These are phyloP conservation scores for Trimorus sp. DNA, from an alignment of 2,888 invertebrate species.

Conservation along the genomic window DNA sequence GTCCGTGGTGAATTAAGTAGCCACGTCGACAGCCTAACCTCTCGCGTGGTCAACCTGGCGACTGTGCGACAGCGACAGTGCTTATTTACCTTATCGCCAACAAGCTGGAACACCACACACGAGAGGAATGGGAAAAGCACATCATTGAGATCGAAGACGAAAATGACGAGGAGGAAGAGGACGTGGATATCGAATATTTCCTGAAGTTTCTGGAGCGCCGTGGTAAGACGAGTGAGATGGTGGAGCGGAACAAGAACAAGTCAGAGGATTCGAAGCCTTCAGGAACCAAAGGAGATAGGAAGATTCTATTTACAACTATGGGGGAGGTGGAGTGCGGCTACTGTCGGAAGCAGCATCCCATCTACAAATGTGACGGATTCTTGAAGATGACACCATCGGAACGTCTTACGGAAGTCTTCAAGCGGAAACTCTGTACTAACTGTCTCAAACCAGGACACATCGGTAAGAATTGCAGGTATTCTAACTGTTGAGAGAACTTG, in stretches of 20 bases:
- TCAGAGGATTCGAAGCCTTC: neutral
- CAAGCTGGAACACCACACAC: slow-evolving; percentile 27
- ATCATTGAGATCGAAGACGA: neutral
- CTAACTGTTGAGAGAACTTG: no score
- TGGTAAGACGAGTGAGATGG: neutral
- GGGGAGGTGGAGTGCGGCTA: neutral
- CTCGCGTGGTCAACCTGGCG: no score
- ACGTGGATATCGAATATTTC: neutral
- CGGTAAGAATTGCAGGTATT: neutral
- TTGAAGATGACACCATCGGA: slow-evolving; percentile 5
- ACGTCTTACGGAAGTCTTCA: neutral
- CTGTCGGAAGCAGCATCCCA: slow-evolving; percentile 1
- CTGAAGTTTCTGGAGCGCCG: slow-evolving; percentile 2
- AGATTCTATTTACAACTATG: neutral
- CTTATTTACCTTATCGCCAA: no score
- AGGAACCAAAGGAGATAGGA: slow-evolving; percentile 1
- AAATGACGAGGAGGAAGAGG: neutral
- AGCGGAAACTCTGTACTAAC: slow-evolving; percentile 6
- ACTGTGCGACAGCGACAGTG: no score
- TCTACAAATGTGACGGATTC: slow-evolving; percentile 7
- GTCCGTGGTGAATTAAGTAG: no score
- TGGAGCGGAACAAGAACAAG: neutral
- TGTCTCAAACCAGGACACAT: slow-evolving; percentile 7
- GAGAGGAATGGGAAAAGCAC: slow-evolving; percentile 36
- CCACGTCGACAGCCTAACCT: no score